Evolutionary conservation across 2,888 invertebrate species (phyloP).

Genomic region (Diachrysia chrysitis): DNA sequence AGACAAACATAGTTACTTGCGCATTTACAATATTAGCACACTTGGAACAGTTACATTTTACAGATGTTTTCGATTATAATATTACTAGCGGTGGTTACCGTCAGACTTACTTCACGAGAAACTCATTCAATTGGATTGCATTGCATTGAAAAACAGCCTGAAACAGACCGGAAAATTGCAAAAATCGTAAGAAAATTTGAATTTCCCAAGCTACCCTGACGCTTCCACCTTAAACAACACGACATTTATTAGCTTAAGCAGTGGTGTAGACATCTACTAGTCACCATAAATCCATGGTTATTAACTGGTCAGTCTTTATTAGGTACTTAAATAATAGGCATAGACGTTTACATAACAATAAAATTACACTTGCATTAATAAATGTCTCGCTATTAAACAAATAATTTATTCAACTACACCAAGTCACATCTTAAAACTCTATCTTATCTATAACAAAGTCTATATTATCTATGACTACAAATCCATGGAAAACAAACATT

Average conservation of each 20-base stretch:
- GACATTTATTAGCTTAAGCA: neutral
- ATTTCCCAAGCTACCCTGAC: no score
- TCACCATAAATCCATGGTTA: neutral
- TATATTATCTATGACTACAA: conserved; percentile 46
- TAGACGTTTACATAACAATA: neutral
- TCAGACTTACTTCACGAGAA: no score
- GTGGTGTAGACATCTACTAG: neutral
- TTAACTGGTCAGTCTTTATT: neutral
- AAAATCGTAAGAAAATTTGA: no score
- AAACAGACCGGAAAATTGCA: no score
- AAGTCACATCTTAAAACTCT: neutral
- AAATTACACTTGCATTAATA: neutral
- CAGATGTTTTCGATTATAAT: no score
- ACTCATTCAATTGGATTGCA: no score
- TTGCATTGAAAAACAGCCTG: no score
- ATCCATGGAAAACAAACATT: conserved; percentile 48
- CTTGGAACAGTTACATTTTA: no score
- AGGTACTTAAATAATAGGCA: neutral
- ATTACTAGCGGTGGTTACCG: no score
- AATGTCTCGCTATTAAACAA: neutral
- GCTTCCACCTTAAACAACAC: no score
- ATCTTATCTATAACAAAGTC: conserved; percentile 13
- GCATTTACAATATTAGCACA: no score
- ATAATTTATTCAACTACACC: neutral
- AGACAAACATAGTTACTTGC: no score